These are phyloP conservation scores for Drosophila sucinea DNA, from an alignment of 1,140 invertebrate species.

Conservation along the genomic window DNA sequence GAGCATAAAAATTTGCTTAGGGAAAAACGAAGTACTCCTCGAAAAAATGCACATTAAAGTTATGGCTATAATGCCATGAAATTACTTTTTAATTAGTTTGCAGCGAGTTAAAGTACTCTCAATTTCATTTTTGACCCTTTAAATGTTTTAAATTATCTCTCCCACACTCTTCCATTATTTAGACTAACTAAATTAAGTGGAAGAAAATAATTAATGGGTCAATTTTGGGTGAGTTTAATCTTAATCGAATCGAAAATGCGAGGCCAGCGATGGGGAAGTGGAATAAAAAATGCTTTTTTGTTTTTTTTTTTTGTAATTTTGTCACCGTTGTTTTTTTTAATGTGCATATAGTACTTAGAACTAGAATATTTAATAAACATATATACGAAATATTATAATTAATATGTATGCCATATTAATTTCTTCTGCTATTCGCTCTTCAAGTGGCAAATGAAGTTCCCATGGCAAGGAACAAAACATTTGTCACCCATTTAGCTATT, in stretches of 20 bases:
- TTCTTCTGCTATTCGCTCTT: conserved; percentile 50
- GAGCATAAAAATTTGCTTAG: conserved; percentile 15
- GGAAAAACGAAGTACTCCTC: not conserved
- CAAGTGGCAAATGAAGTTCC: conserved; percentile 61
- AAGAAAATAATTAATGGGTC: conserved; percentile 21
- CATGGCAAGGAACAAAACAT: conserved; percentile 54
- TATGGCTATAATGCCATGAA: conserved; percentile 45
- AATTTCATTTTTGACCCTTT: conserved; percentile 14
- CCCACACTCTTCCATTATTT: not conserved
- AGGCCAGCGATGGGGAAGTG: conserved; percentile 2
- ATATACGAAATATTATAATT: conserved; percentile 59
- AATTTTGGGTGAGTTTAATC: conserved; percentile 8
- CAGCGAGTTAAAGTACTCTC: conserved; percentile 32
- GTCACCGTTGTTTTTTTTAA: conserved; percentile 83
- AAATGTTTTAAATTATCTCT: conserved; percentile 28
- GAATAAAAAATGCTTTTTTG: conserved; percentile 1
- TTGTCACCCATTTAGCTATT: conserved; percentile 68
- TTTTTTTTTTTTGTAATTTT: conserved; percentile 81
- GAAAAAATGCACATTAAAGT: conserved; percentile 12
- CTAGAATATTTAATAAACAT: conserved; percentile 79
- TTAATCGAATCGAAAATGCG: not conserved
- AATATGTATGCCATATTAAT: conserved; percentile 30
- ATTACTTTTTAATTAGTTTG: conserved; percentile 71
- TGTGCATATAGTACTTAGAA: conserved; percentile 80
- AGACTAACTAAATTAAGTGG: conserved; percentile 16